A percentile compares a stretch with the other conserved stretches of the same genome.
These are phyloP conservation scores for Aleiodes leptofemur DNA, from an alignment of 2,888 invertebrate species.

Conservation along the genomic window DNA sequence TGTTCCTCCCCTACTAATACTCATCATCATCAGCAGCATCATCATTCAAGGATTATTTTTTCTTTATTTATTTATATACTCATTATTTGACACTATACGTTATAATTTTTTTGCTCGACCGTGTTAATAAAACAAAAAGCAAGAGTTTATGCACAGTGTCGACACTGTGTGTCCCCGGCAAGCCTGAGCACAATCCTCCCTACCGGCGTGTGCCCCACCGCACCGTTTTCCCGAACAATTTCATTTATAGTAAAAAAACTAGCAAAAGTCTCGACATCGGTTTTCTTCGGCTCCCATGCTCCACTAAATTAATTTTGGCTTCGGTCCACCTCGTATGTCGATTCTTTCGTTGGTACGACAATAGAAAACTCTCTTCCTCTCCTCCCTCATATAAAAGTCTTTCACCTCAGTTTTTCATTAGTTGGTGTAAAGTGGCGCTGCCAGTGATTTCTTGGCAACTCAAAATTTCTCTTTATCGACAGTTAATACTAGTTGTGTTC, in stretches of 20 bases:
- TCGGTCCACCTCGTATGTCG: too few relatives aligned
- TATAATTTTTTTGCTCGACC: too few relatives aligned
- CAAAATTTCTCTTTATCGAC: too few relatives aligned
- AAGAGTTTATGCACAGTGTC: conserved; percentile 1
- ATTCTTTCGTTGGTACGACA: too few relatives aligned
- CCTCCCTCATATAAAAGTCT: neutral
- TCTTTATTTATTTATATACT: too few relatives aligned
- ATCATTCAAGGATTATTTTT: too few relatives aligned
- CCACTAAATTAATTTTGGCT: too few relatives aligned
- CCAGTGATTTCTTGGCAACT: too few relatives aligned
- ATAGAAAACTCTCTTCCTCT: neutral
- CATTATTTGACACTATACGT: neutral
- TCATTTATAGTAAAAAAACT: neutral
- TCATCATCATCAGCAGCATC: neutral
- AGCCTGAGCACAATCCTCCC: conserved; percentile 18
- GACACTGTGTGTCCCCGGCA: conserved; percentile 21
- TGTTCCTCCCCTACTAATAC: conserved; percentile 16
- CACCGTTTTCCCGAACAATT: conserved; percentile 6
- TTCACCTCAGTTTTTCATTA: neutral
- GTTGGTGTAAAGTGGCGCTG: too few relatives aligned
- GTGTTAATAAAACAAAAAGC: neutral
- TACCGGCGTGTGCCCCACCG: conserved; percentile 23
- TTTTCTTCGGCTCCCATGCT: too few relatives aligned
- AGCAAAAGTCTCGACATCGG: too few relatives aligned
- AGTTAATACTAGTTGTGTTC: too few relatives aligned